phyloP scores from a whole-genome alignment of 2,113 vertebrate genomes.

The Cynoglossus semilaevis region DNA sequence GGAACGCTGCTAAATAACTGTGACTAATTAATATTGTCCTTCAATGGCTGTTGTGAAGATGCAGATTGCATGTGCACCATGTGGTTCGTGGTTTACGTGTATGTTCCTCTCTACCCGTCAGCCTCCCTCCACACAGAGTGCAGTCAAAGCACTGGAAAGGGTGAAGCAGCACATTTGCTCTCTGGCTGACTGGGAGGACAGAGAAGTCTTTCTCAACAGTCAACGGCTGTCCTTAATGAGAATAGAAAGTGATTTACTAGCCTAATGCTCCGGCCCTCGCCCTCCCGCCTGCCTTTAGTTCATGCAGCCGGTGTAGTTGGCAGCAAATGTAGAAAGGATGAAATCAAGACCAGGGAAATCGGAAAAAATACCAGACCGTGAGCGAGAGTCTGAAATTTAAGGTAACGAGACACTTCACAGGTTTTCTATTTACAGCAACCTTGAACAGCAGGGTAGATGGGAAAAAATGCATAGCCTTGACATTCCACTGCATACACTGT shows the following conservation, averaged over 20 bases:
- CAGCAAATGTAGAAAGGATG: conserved; percentile 34
- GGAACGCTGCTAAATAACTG: too few species aligned
- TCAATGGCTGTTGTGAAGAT: too few species aligned
- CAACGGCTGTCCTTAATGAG: conserved; percentile 74
- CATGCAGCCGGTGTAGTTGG: conserved; percentile 48
- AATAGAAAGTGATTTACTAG: conserved; percentile 76
- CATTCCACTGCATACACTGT: neutral
- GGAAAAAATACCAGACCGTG: conserved; percentile 7
- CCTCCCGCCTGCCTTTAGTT: conserved; percentile 49
- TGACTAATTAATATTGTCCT: too few species aligned
- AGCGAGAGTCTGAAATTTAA: conserved; percentile 33
- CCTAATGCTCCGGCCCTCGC: conserved; percentile 65
- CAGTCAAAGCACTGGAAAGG: conserved; percentile 46
- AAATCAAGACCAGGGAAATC: conserved; percentile 37
- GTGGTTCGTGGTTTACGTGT: conserved; percentile 2
- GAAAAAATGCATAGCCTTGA: conserved; percentile 15
- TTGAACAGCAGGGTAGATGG: conserved; percentile 8
- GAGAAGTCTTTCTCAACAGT: conserved; percentile 69
- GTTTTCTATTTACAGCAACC: conserved; percentile 14
- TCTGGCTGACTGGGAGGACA: conserved; percentile 70
- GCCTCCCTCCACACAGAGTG: conserved; percentile 35
- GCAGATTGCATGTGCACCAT: neutral
- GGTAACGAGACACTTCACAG: conserved; percentile 39
- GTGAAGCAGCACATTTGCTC: conserved; percentile 66
- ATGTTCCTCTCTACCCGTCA: conserved; percentile 1